phyloP scores from a whole-genome alignment of 2,888 invertebrate species.

The Andricus curvator region DNA sequence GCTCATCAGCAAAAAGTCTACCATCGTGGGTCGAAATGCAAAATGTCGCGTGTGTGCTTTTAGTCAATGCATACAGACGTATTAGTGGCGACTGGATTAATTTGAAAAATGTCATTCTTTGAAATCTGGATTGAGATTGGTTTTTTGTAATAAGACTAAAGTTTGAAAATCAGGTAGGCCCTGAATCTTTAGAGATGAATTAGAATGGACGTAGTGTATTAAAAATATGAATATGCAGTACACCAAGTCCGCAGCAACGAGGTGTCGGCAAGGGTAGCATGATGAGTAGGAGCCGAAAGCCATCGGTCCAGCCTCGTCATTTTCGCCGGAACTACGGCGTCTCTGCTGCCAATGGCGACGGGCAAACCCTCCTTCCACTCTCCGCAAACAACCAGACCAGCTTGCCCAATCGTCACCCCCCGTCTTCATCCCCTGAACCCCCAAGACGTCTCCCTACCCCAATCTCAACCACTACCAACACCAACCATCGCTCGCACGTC shows the following conservation, averaged over 20 bases:
- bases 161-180: not conserved
- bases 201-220: conserved; percentile 9
- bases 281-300: conserved; percentile 66
- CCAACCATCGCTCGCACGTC: conserved; percentile 69
- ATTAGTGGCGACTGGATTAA: no score
- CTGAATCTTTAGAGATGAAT: not conserved
- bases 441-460: conserved; percentile 66
- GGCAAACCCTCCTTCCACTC: conserved; percentile 73
- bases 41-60: no score
- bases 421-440: conserved; percentile 53
- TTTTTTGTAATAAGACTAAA: not conserved
- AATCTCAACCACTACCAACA: conserved; percentile 63
- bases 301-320: conserved; percentile 72
- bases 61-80: no score
- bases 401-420: conserved; percentile 55
- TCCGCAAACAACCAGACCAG: conserved; percentile 66
- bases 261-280: conserved; percentile 60
- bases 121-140: not conserved
- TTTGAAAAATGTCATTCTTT: no score
- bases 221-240: conserved; percentile 66
- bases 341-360: conserved; percentile 71
- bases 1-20: no score
- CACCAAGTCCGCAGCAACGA: conserved; percentile 67
- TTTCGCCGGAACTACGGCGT: conserved; percentile 74
- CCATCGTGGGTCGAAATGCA: no score